Evolutionary conservation across 2,797 vertebrate genomes (phyloP).

Genomic region (Lepus townsendii): DNA sequence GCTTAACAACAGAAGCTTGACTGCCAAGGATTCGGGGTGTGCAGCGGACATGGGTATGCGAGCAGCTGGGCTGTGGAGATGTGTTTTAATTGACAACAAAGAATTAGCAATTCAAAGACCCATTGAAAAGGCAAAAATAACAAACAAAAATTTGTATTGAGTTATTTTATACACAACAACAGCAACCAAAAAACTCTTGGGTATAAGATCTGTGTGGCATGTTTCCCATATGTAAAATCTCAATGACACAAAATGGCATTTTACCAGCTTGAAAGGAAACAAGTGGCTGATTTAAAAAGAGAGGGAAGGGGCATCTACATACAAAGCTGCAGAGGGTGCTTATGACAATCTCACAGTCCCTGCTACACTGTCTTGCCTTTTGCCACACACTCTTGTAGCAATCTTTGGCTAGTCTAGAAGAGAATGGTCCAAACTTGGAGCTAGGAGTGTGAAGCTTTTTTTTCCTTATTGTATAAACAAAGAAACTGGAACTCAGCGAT

Average conservation of each 20-base stretch:
- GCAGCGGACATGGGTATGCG: background rate
- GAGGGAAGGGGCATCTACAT: background rate
- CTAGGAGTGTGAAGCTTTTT: background rate
- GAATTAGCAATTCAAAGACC: conserved; percentile 65
- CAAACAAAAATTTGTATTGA: conserved; percentile 14
- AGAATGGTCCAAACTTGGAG: conserved; percentile 1
- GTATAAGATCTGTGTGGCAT: conserved; percentile 30
- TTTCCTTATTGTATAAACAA: conserved; percentile 44
- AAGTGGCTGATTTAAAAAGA: conserved; percentile 15
- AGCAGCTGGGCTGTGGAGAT: conserved; percentile 52
- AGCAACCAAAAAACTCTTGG: conserved; percentile 27
- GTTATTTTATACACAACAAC: conserved; percentile 52
- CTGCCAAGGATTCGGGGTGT: background rate
- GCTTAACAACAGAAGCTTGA: conserved; percentile 14
- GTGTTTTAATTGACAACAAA: conserved; percentile 64
- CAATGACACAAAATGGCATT: conserved; percentile 63
- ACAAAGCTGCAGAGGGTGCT: background rate
- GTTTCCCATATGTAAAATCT: conserved; percentile 61
- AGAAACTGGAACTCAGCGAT: conserved; percentile 3
- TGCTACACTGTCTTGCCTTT: background rate
- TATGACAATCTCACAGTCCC: background rate
- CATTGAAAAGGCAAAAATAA: conserved; percentile 41
- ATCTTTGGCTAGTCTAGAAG: conserved; percentile 28
- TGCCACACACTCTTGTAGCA: background rate
- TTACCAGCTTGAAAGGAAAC: conserved; percentile 53